Conservation (phyloP, 2,797 vertebrate genomes). For the Sebastes goodei region DNA sequence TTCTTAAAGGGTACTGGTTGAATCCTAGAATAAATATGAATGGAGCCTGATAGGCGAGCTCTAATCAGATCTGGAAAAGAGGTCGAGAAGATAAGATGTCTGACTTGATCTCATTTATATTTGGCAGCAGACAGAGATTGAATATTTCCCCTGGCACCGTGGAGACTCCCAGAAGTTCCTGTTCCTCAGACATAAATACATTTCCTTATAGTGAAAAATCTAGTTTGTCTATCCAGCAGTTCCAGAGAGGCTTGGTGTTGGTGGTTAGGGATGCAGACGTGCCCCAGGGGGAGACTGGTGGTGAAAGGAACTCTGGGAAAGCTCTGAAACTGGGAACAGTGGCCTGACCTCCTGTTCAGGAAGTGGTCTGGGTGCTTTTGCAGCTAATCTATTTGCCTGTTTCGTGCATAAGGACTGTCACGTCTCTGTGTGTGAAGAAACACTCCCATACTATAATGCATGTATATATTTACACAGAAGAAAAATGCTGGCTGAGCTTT, state of each 20-base stretch:
- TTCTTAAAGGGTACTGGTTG: neutral
- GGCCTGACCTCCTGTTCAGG: constrained; percentile 70
- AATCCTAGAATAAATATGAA: constrained; percentile 42
- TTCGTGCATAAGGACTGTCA: constrained; percentile 1
- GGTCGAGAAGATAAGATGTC: constrained; percentile 29
- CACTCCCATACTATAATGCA: neutral
- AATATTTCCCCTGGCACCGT: constrained; percentile 12
- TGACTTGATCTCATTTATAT: constrained; percentile 50
- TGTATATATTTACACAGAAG: neutral
- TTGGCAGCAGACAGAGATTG: constrained; percentile 18
- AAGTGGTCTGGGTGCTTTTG: constrained; percentile 66
- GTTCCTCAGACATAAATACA: neutral
- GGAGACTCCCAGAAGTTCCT: constrained; percentile 4
- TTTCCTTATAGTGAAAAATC: constrained; percentile 15
- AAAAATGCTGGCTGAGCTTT: neutral
- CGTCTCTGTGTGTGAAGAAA: neutral
- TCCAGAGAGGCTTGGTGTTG: constrained; percentile 8
- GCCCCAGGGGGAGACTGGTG: constrained; percentile 46
- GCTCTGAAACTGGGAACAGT: constrained; percentile 53
- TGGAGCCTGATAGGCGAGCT: constrained; percentile 25
- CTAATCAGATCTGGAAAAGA: constrained; percentile 52
- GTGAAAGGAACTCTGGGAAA: constrained; percentile 76
- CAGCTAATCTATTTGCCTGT: constrained; percentile 51
- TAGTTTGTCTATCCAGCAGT: neutral
- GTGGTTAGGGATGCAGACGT: constrained; percentile 51